Base-by-base conservation (phyloP, 1,140 invertebrate species). In the Brachionus plicatilis region DNA sequence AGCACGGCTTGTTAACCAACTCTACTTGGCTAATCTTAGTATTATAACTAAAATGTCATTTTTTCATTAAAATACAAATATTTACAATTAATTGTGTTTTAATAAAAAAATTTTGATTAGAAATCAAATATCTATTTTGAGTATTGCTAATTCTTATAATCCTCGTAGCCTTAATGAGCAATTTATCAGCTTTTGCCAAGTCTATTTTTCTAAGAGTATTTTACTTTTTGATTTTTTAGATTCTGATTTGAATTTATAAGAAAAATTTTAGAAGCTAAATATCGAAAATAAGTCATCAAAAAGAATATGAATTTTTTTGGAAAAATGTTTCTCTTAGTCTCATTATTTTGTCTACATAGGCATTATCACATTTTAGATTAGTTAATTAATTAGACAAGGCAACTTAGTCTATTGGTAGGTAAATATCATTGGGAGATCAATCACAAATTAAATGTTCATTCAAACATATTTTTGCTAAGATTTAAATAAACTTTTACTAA, bases 1-100 rank as follows among this genome's bases (percentile, higher is more conserved):
- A n/a, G 20, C 33, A 60, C 53, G 53, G 53, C 53, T 60, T 60
- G 53, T 9, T 9, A 68, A 68, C 27, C 27, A 68, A 68, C 66
- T 33, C 29, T 33, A 41, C 66, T 37, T 68, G 66, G 66, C n/a
- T 68, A 68, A 75, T 75, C 70, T 75, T 76, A 50, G 72, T 24
- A 47, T 76, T 76, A 76, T 47, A 76, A 37, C 11, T 76, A 76
- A 50, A 76, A 76, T 76, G 72, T 50, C 24, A 76, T 50, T 76
- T 76, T 76, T 37, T 76, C 72, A 50, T 50, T 24, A 76, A 76
- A 37, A 50, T 27, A 37, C 3, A 76, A 76, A 76, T 76, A 41
- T 72, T 72, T 41, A 17, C 45, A 76, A 76, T 76, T 76, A 76
- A 27, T 76, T 76, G 43, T 50, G 17, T 33, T 70, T 70, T 70